Evolutionary conservation across 92 coral and sea anemone species (phyloP), one percentile per base, ranked within the genome.

Genomic region (Actinernus sp.): DNA sequence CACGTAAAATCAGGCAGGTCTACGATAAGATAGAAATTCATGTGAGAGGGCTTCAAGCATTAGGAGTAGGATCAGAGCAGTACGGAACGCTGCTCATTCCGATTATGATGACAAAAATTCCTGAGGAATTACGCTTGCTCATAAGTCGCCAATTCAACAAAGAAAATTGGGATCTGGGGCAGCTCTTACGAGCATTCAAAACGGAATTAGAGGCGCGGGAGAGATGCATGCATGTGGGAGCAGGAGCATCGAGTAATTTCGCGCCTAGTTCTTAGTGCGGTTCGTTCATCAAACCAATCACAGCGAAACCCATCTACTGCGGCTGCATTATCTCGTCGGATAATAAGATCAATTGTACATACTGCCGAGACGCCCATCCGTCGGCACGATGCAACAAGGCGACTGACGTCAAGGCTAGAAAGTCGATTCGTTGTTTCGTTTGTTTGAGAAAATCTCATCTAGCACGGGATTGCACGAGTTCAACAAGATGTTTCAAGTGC

Each of bases 21-120:
- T 65, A 49, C 20, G 87, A 80, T 37, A 24, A 26, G 22, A 69
- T 69, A 2, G 81, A 71, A 40, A 50, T 66, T 23, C 48, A 59
- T 55, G 72, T 83, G 24, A 53, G 89, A 23, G 29, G 74, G 18
- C 31, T 68, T 1, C 58, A 69, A 49, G 76, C 54, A 9, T 17
- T 61, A 14, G 74, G 79, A 26, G 34, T 77, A 7, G 26, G 31
- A 33, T 48, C 81, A 2, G 85, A 84, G 29, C 65, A 40, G 52
- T 84, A 70, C 63, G 85, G 85, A 36, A 63, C 73, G 18, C 60
- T 76, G 32, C 6, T 75, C 13, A 53, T 68, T 37, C 74, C 81
- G 6, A 71, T 83, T n/a, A 60, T 83, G 55, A 68, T 68, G 84
- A 55, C 82, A 0, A 68, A 76, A 47, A 47, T 74, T 9, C 76